phyloP scores from a whole-genome alignment of 2,888 invertebrate genomes.

The Aspidiotus rigidus region DNA sequence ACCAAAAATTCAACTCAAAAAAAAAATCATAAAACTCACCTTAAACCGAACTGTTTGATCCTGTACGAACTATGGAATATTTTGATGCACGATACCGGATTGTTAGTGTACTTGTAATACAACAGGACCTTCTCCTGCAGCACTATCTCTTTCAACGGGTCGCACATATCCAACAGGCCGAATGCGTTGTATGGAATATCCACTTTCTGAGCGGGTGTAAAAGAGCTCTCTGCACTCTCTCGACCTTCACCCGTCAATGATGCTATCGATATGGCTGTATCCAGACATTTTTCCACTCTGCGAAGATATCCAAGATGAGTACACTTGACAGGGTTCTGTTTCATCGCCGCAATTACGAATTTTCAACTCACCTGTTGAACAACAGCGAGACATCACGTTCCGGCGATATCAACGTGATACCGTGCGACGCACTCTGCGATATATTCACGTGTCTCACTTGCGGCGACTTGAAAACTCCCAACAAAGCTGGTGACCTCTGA shows the following conservation, averaged over 20 bases:
- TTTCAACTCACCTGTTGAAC: slow-evolving; percentile 49
- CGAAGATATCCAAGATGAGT: slow-evolving; percentile 23
- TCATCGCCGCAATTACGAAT: too few relatives aligned
- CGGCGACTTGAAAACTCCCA: slow-evolving; percentile 81
- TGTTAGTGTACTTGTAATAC: slow-evolving; percentile 94
- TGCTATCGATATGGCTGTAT: slow-evolving; percentile 80
- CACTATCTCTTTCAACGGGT: slow-evolving; percentile 80
- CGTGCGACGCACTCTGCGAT: slow-evolving; percentile 76
- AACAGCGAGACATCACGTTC: slow-evolving; percentile 64
- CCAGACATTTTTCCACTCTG: slow-evolving; percentile 67
- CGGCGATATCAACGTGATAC: slow-evolving; percentile 83
- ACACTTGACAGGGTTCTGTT: too few relatives aligned
- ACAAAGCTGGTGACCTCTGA: slow-evolving; percentile 85
- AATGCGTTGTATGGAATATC: slow-evolving; percentile 84
- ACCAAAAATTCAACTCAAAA: not conserved
- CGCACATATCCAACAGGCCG: slow-evolving; percentile 92
- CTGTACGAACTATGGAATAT: slow-evolving; percentile 80
- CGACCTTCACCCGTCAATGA: slow-evolving; percentile 88
- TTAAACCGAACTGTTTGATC: slow-evolving; percentile 79
- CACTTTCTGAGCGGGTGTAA: slow-evolving; percentile 69
- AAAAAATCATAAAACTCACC: slow-evolving; percentile 44
- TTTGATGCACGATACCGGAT: slow-evolving; percentile 94
- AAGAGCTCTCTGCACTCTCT: slow-evolving; percentile 78
- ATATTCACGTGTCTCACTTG: slow-evolving; percentile 71
- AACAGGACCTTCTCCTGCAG: slow-evolving; percentile 82